Conservation (phyloP, 1,140 invertebrate species). For the Grapholita molesta region DNA sequence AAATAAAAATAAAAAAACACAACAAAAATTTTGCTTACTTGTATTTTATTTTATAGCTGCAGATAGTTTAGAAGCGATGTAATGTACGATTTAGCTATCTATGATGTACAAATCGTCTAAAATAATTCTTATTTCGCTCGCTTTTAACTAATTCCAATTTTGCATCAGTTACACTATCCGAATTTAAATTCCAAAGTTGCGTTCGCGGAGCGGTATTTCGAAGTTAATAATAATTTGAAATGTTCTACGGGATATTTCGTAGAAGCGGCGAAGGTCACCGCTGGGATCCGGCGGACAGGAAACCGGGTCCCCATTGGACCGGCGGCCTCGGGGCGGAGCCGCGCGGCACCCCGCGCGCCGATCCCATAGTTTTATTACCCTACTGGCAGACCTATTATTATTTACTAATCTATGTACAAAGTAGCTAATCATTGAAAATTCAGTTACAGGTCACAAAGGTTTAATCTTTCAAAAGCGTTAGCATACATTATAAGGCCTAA, state of each 20-base stretch:
- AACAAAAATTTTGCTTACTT: too few species aligned
- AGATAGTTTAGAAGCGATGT: too few species aligned
- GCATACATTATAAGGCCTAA: not conserved
- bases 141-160: not conserved
- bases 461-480: not conserved
- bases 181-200: not conserved
- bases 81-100: too few species aligned
- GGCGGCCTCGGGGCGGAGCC: constrained; percentile 37
- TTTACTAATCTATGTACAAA: not conserved
- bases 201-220: not conserved
- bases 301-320: constrained; percentile 43
- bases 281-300: constrained; percentile 31
- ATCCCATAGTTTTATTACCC: not conserved
- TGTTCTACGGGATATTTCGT: constrained; percentile 23
- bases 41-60: too few species aligned
- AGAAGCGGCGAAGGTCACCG: constrained; percentile 28
- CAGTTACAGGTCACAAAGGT: not conserved
- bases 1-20: too few species aligned
- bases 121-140: not conserved
- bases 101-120: too few species aligned
- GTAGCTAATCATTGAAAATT: not conserved
- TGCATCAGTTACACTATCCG: not conserved
- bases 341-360: constrained; percentile 34
- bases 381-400: not conserved
- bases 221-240: constrained; percentile 19